Percentiles rank a stretch among this genome's conserved stretches.
phyloP scores from a whole-genome alignment of 2,888 invertebrate species.

The Caenorhabditis sp. region DNA sequence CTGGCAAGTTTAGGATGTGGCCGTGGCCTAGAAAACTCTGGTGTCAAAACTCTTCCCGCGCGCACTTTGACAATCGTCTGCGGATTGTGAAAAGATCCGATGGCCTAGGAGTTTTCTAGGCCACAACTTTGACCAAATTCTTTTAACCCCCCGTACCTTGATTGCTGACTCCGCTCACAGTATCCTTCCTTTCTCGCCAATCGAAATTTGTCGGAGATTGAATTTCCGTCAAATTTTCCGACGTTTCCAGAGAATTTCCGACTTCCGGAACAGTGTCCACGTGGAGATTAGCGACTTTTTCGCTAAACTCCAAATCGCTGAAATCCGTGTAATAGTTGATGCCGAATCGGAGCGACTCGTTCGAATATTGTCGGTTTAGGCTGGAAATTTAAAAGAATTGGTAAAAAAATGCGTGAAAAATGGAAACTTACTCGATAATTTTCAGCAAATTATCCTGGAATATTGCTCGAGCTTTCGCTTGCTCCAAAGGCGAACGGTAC shows the following conservation, averaged over 20 bases:
- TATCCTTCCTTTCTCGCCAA: conserved; percentile 9
- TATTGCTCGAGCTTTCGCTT: conserved; percentile 15
- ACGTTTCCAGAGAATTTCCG: neutral
- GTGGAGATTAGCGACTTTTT: conserved; percentile 27
- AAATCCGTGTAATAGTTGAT: conserved; percentile 31
- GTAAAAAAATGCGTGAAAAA: no score
- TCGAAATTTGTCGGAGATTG: conserved; percentile 12
- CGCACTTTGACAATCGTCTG: no score
- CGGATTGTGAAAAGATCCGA: no score
- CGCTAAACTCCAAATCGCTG: conserved; percentile 20
- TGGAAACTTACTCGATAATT: conserved; percentile 19
- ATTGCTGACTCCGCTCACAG: conserved; percentile 17
- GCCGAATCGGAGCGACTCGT: conserved; percentile 9
- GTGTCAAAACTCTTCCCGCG: no score
- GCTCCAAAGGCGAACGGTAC: conserved; percentile 18
- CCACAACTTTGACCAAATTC: no score
- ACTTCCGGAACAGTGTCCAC: neutral
- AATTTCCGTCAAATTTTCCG: neutral
- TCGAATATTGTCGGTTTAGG: conserved; percentile 17
- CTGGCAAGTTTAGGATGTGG: no score
- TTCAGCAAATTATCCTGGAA: conserved; percentile 15
- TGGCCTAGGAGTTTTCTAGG: no score
- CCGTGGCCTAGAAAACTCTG: no score
- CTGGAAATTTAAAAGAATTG: conserved; percentile 7
- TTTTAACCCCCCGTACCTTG: no score